Conservation (phyloP, 2,888 invertebrate genomes). For the Hesperia comma region DNA sequence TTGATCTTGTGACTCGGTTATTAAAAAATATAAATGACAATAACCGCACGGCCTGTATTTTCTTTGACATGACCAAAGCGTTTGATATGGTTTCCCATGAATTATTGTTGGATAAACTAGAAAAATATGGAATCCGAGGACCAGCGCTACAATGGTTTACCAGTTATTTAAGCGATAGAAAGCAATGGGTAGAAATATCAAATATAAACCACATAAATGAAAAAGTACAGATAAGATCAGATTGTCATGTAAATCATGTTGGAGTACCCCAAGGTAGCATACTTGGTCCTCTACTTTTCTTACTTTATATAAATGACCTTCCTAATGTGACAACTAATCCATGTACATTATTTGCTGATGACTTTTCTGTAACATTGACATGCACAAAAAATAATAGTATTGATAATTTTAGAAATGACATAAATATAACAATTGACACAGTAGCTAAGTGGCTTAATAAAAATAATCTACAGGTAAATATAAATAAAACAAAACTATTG, state of each 20-base stretch:
- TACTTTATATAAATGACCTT: not conserved
- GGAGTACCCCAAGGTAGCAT: not conserved
- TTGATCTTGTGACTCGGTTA: not conserved
- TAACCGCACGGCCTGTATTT: not conserved
- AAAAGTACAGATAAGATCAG: not conserved
- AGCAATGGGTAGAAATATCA: not conserved
- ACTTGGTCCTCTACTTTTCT: not conserved
- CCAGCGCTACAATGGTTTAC: not conserved
- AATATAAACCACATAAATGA: not conserved
- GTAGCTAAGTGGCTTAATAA: not conserved
- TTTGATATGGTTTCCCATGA: not conserved
- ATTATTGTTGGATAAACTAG: not conserved
- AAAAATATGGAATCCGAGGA: not conserved
- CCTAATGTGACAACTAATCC: not conserved
- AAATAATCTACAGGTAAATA: not conserved
- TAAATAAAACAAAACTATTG: constrained; percentile 1
- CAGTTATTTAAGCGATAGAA: not conserved
- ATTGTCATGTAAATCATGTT: not conserved
- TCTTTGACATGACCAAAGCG: not conserved
- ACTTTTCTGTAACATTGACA: not conserved
- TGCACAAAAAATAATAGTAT: not conserved
- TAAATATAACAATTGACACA: not conserved
- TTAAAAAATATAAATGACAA: not conserved
- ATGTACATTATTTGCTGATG: not conserved
- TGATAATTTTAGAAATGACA: constrained; percentile 5